Evolutionary conservation across 1,140 invertebrate species (phyloP).

Genomic region (Calliphora vicina): DNA sequence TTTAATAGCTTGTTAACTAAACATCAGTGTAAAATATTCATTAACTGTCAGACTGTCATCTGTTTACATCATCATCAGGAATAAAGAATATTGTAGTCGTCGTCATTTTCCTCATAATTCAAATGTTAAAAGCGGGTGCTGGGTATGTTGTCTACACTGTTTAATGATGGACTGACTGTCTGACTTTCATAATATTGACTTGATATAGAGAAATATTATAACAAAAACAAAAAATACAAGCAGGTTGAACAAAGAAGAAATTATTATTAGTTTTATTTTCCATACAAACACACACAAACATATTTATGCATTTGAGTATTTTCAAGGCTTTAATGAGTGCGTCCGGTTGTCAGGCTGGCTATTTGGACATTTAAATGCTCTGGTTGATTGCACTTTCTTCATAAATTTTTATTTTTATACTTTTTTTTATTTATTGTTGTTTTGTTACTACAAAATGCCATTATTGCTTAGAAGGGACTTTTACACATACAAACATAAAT

Average conservation of each 20-base stretch:
- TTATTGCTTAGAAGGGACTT: slow-evolving; percentile 15
- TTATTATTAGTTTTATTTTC: background rate
- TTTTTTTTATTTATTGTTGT: background rate
- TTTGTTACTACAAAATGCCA: background rate
- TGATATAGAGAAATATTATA: background rate
- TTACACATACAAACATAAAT: background rate
- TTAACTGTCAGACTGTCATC: slow-evolving; percentile 1
- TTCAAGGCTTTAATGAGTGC: slow-evolving; percentile 15
- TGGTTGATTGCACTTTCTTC: slow-evolving; percentile 33
- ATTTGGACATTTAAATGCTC: slow-evolving; percentile 9
- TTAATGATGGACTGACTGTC: no score
- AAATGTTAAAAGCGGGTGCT: background rate
- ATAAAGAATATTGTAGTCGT: background rate
- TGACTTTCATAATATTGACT: background rate
- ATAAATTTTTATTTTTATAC: background rate
- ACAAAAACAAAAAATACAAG: background rate
- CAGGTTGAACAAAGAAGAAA: slow-evolving; percentile 9
- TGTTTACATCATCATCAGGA: background rate
- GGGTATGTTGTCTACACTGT: background rate
- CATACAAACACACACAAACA: background rate
- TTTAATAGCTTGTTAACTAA: background rate
- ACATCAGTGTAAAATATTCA: background rate
- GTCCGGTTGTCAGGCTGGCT: slow-evolving; percentile 10
- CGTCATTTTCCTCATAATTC: background rate
- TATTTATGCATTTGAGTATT: background rate